Conservation (phyloP, 2,797 vertebrate species). For the Rhinogobio ventralis region DNA sequence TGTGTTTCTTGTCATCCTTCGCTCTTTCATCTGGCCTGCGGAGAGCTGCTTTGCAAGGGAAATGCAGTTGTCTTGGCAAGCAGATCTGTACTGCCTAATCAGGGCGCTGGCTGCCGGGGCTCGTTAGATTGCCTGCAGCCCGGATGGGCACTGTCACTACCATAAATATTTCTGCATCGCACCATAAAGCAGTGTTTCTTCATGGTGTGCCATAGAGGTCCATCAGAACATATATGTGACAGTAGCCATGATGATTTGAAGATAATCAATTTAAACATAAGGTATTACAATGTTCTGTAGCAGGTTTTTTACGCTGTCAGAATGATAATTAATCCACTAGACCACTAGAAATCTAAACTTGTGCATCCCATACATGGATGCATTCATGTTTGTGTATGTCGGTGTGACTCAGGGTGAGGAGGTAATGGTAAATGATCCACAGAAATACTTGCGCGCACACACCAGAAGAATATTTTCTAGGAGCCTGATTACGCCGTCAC, state of each 20-base stretch:
- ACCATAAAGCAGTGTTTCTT: slow-evolving; percentile 16
- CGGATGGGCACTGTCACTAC: slow-evolving; percentile 70
- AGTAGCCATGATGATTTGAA: not conserved
- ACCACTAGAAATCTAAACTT: not conserved
- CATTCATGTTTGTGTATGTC: slow-evolving; percentile 18
- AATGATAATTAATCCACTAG: not conserved
- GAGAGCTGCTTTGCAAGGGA: slow-evolving; percentile 77
- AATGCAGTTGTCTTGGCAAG: slow-evolving; percentile 74
- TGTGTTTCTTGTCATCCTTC: slow-evolving; percentile 72
- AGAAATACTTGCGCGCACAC: slow-evolving; percentile 53
- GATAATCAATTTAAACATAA: too few species aligned
- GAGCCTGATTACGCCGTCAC: slow-evolving; percentile 52
- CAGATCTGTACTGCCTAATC: slow-evolving; percentile 78
- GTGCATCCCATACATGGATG: not conserved
- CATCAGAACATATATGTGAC: not conserved
- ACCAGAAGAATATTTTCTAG: slow-evolving; percentile 50
- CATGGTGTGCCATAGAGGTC: not conserved
- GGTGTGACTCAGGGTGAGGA: slow-evolving; percentile 42
- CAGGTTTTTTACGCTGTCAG: not conserved
- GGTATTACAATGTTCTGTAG: not conserved
- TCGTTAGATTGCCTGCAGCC: slow-evolving; percentile 69
- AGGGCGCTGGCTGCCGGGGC: slow-evolving; percentile 68
- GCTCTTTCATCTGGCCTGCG: slow-evolving; percentile 73
- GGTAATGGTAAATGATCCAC: slow-evolving; percentile 42
- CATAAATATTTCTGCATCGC: slow-evolving; percentile 66